Base-by-base conservation (phyloP, 2,888 invertebrate species). In the Stenoptilia bipunctidactyla region DNA sequence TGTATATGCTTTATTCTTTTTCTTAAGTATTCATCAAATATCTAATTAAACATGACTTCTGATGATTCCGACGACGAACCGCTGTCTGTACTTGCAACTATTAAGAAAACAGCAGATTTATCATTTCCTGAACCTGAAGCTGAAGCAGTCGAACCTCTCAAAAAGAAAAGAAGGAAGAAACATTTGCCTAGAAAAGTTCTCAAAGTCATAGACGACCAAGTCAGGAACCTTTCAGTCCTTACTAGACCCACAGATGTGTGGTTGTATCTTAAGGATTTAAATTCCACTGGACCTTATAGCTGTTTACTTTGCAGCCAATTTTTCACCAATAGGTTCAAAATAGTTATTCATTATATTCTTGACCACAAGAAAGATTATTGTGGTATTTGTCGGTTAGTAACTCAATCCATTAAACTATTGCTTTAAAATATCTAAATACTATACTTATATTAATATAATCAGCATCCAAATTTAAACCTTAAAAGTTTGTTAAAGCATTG, bases 351-450 rank as follows among this genome's bases (percentile, higher is more conserved):
- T 44, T 85, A 85, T 50, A 61, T 82, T n/a, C 50, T 85, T n/a
- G 80, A 85, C 48, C 85, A 85, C 41, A 77, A 74, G 43, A 85
- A 83, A 51, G 82, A 82, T 46, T 84, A 70, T 48, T 85, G 85
- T 57, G 83, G 84, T 6, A 83, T 84, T 42, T 85, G 85, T 59
- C 72, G 82, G 85, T 80, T 47, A 56, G 61, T 47, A 10, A 37
- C 13, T n/a, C 20, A 30, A 38, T n/a, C n/a, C n/a, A n/a, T n/a
- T n/a, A n/a, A n/a, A n/a, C n/a, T n/a, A n/a, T n/a, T n/a, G n/a
- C n/a, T n/a, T n/a, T n/a, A n/a, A n/a, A n/a, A n/a, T n/a, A n/a
- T n/a, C n/a, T n/a, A n/a, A n/a, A n/a, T n/a, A n/a, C n/a, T n/a
- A n/a, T n/a, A n/a, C n/a, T n/a, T n/a, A n/a, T n/a, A n/a, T n/a